Base-by-base conservation (phyloP, 1,140 invertebrate genomes). In the Drosophila tristis region DNA sequence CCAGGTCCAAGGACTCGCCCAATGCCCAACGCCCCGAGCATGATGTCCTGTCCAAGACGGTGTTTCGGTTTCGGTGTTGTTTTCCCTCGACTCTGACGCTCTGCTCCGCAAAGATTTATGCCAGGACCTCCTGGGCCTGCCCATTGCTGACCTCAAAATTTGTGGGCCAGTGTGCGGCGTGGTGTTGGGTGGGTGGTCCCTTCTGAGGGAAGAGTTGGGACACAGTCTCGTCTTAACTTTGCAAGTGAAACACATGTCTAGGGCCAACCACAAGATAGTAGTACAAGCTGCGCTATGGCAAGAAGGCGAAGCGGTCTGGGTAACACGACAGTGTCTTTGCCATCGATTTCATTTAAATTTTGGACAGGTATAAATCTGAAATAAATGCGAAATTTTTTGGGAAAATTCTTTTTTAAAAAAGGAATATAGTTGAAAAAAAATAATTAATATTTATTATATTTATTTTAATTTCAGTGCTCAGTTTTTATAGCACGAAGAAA, bases 111-210 rank as follows among this genome's bases (percentile, higher is more conserved):
- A 61, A 74, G 81, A 85, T 85, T 85, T 85, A 78, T 85, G 78
- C 73, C 68, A 53, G 49, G 49, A 43, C 66, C 47, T 31, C 31
- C 47, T 50, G 20, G 20, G 49, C 35, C 49, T 42, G 59, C 20
- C 20, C 20, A 20, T 1, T 16, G 20, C 47, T 86, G 82, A 86
- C 81, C 81, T 81, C 74, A 86, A 86, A 86, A 74, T 74, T 85
- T 84, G 54, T 42, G 31, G 55, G 47, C 44, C 58, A 61, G 45
- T 54, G 11, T 39, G 11, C 4, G 4, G 9, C 11, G 11, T 39
- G 35, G 31, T 39, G 35, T 4, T 74, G 68, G 35, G 8, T 25
- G 53, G 70, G 13, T 25, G 51, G 8, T 55, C 51, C n/a, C n/a
- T n/a, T n/a, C n/a, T n/a, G n/a, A n/a, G n/a, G 31, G 1, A 8